These are phyloP conservation scores for Cercopithecus diana DNA, from an alignment of 2,797 vertebrate species.

Conservation along the genomic window DNA sequence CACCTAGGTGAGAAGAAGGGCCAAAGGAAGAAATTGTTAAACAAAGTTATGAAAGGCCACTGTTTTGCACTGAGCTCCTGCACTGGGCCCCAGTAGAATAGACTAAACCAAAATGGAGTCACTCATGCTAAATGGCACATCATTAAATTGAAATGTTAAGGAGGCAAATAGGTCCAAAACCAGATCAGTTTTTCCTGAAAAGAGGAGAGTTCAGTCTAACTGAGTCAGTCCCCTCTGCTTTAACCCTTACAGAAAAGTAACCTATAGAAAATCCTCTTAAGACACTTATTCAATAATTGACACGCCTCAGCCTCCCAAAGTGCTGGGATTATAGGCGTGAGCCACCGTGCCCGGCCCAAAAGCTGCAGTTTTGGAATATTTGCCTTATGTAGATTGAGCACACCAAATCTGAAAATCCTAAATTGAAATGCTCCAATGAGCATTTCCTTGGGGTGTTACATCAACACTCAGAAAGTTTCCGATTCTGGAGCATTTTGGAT, in stretches of 20 bases:
- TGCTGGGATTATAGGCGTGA: neutral
- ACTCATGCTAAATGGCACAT: neutral
- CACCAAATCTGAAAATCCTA: neutral
- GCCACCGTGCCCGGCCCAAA: fast-evolving
- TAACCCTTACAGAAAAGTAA: neutral
- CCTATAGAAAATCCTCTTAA: too few species aligned
- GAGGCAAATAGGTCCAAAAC: neutral
- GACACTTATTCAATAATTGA: too few species aligned
- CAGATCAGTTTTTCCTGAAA: neutral
- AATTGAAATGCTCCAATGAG: neutral
- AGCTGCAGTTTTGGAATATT: neutral
- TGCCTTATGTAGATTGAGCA: neutral
- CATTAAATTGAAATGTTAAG: neutral
- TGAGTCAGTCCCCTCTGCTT: neutral
- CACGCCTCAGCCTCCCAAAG: neutral
- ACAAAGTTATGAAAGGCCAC: neutral
- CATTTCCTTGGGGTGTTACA: neutral
- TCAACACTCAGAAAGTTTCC: neutral
- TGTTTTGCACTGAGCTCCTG: neutral
- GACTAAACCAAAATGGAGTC: neutral
- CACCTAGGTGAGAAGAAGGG: neutral
- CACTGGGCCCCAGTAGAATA: neutral
- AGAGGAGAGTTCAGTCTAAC: neutral
- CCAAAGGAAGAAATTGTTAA: neutral
- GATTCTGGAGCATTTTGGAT: neutral